Evolutionary conservation across 2,888 invertebrate genomes (phyloP).

Genomic region (Autographa pulchrina): DNA sequence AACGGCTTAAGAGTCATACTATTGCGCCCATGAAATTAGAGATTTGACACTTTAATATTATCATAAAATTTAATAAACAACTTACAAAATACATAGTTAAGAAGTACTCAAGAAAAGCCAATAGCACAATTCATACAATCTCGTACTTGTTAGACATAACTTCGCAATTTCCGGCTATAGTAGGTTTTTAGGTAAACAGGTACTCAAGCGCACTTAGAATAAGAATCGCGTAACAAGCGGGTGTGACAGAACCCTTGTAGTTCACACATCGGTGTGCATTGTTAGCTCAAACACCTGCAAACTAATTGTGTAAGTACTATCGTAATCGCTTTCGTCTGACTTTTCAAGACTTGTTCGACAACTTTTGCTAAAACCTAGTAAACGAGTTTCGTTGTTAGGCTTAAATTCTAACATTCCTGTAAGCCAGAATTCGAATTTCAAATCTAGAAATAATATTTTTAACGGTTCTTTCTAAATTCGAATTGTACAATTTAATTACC

Average conservation of each 20-base stretch:
- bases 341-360: conserved; percentile 25
- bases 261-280: conserved; percentile 42
- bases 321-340: conserved; percentile 47
- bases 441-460: too few relatives aligned
- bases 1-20: too few relatives aligned
- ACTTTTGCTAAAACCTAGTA: conserved; percentile 20
- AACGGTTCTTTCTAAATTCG: conserved; percentile 8
- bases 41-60: neutral
- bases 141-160: conserved; percentile 22
- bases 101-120: conserved; percentile 16
- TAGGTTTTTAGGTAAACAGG: conserved; percentile 43
- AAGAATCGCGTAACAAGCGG: conserved; percentile 35
- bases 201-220: conserved; percentile 30
- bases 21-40: neutral
- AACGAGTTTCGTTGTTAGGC: conserved; percentile 19
- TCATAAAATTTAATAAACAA: conserved; percentile 9
- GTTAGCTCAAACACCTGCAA: conserved; percentile 47
- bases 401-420: conserved; percentile 1
- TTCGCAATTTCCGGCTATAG: conserved; percentile 34
- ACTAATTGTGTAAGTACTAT: conserved; percentile 51
- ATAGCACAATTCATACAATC: conserved; percentile 19
- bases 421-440: too few relatives aligned
- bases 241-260: conserved; percentile 46
- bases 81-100: conserved; percentile 5
- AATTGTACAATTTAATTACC: neutral